Base-by-base conservation (phyloP, 2,888 invertebrate genomes). In the Aspidiotus destructor region DNA sequence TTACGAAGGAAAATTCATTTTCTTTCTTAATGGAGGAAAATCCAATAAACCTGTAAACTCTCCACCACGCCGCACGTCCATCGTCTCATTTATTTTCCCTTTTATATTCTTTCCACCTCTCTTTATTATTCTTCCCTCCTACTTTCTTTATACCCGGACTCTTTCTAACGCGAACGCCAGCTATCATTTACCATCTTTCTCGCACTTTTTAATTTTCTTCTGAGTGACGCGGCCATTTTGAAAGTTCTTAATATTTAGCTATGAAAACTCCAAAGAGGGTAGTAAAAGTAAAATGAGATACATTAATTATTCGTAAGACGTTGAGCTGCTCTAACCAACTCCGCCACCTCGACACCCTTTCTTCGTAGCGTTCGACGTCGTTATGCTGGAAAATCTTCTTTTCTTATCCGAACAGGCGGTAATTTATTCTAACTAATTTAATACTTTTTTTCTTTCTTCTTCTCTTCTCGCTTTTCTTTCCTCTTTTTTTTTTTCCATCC, bases 221-320 rank as follows among this genome's bases (percentile, higher is more conserved):
- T 73, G 72, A 68, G 71, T 70, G 69, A 67, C 69, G 73, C 73
- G 73, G 73, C 73, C 73, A 74, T 74, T 74, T 74, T 74, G 74
- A 74, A 74, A 74, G 73, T 74, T 73, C 74, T 73, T 73, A 73
- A 73, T 74, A 73, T 74, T 73, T 72, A 71, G 73, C 72, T 70
- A 72, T 73, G 72, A 70, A 71, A 71, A 69, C 71, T 70, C 70
- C 69, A 70, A 70, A 70, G 71, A 69, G 72, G 71, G 71, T 71
- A 70, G 71, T 72, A 73, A 72, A 73, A 73, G 73, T 73, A 72
- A 73, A 72, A 73, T 71, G 73, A 73, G 73, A 73, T 72, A 73
- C 73, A 73, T 73, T 73, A 73, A 73, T 73, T 73, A 73, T 73
- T 73, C 72, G 70, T 69, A 69, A 70, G 71, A 70, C 71, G 71